Percentiles rank a stretch among this genome's conserved stretches.
Conservation (phyloP, 2,888 invertebrate genomes). For the Stegophylla sp. region DNA sequence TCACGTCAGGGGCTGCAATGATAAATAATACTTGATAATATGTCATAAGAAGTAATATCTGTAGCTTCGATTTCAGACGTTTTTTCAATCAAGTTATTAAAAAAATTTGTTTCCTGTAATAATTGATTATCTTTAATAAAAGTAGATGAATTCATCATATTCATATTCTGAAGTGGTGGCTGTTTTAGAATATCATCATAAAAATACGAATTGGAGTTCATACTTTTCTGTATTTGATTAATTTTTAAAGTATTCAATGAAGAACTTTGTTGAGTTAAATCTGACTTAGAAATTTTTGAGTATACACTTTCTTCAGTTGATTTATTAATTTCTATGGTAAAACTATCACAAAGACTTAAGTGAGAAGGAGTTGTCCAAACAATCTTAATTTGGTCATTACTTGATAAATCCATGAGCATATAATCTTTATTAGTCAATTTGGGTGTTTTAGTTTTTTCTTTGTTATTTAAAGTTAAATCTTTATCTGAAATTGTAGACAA, state of each 20-base stretch:
- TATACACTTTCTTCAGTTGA: not conserved
- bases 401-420: not conserved
- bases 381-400: not conserved
- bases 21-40: not conserved
- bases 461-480: not conserved
- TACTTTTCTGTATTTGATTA: not conserved
- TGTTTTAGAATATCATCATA: not conserved
- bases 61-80: no score
- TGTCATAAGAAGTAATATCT: not conserved
- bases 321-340: not conserved
- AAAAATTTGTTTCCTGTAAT: not conserved
- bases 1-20: no score
- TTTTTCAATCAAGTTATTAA: not conserved
- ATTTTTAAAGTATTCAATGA: not conserved
- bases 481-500: not conserved
- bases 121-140: not conserved
- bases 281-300: not conserved
- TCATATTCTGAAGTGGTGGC: not conserved
- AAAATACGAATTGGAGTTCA: not conserved
- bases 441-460: not conserved
- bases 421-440: not conserved
- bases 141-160: not conserved
- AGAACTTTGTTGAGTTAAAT: not conserved
- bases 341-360: not conserved
- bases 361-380: not conserved